Conservation (phyloP, 37 sponge, comb jelly and placozoan species). For the Bolinopsis microptera region DNA sequence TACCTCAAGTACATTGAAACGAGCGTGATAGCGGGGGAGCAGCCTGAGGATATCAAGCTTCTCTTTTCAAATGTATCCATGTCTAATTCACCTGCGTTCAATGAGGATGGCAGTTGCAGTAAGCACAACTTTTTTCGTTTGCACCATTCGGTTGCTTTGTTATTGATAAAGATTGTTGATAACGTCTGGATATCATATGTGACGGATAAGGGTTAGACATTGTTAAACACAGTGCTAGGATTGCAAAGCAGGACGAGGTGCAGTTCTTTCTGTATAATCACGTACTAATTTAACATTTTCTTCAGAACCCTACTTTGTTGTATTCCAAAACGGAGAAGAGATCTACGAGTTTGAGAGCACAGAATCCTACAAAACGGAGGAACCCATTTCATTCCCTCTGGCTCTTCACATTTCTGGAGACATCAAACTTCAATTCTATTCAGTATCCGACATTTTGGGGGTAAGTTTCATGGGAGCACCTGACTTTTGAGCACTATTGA, state of each 20-base stretch:
- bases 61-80: constrained; percentile 7
- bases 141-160: no score
- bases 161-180: no score
- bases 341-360: constrained; percentile 24
- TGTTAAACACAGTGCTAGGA: no score
- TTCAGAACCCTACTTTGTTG: constrained; percentile 54
- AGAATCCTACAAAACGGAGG: constrained; percentile 48
- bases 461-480: background rate
- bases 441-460: constrained; percentile 58
- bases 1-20: constrained; percentile 63
- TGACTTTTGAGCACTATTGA: background rate
- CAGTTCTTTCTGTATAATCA: no score
- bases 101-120: constrained; percentile 65
- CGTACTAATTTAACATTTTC: no score
- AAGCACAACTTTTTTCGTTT: background rate
- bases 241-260: no score
- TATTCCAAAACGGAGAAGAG: constrained; percentile 42
- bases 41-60: constrained; percentile 35
- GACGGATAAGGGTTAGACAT: no score
- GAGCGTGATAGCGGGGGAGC: constrained; percentile 54
- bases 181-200: no score
- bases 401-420: constrained; percentile 53
- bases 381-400: constrained; percentile 28
- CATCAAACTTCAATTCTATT: constrained; percentile 51
- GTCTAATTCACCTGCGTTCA: constrained; percentile 56